Evolutionary conservation across 1,140 invertebrate species (phyloP).

Genomic region (Scaptomyza pallida): DNA sequence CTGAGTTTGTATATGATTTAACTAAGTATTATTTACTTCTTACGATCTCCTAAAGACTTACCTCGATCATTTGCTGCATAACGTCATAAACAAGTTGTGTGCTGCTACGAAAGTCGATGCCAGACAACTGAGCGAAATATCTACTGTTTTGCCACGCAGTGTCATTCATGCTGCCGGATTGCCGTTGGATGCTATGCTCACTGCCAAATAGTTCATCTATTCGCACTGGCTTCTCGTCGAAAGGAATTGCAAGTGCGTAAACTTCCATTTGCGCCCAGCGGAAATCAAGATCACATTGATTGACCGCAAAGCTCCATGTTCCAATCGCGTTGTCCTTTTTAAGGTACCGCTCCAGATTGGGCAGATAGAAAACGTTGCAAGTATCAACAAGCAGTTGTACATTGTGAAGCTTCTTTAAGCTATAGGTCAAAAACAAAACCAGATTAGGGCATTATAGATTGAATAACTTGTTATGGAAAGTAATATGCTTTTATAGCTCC

Average conservation of each 20-base stretch:
- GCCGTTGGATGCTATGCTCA: constrained; percentile 9
- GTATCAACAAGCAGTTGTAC: constrained; percentile 74
- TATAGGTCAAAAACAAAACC: too few relatives aligned
- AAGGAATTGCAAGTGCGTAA: constrained; percentile 32
- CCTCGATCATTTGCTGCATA: constrained; percentile 84
- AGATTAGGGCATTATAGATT: too few relatives aligned
- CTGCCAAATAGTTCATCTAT: constrained; percentile 8
- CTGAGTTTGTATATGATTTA: neutral
- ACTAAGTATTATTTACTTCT: constrained; percentile 10
- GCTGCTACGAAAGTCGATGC: constrained; percentile 83
- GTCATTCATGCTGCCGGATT: constrained; percentile 61
- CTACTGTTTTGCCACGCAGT: constrained; percentile 75
- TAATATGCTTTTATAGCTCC: too few relatives aligned
- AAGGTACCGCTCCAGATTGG: constrained; percentile 80
- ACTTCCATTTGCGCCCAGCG: constrained; percentile 82
- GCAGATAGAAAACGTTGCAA: constrained; percentile 80
- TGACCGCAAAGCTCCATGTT: constrained; percentile 74
- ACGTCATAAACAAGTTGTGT: constrained; percentile 83
- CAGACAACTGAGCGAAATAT: constrained; percentile 76
- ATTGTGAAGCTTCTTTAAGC: constrained; percentile 82
- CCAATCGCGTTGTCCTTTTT: constrained; percentile 76
- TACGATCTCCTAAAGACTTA: constrained; percentile 45
- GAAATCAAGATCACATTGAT: constrained; percentile 84
- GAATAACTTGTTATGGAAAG: too few relatives aligned
- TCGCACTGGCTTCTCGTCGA: constrained; percentile 3